These are phyloP conservation scores for Fundulus diaphanus DNA, from an alignment of 2,797 vertebrate genomes.

Conservation along the genomic window DNA sequence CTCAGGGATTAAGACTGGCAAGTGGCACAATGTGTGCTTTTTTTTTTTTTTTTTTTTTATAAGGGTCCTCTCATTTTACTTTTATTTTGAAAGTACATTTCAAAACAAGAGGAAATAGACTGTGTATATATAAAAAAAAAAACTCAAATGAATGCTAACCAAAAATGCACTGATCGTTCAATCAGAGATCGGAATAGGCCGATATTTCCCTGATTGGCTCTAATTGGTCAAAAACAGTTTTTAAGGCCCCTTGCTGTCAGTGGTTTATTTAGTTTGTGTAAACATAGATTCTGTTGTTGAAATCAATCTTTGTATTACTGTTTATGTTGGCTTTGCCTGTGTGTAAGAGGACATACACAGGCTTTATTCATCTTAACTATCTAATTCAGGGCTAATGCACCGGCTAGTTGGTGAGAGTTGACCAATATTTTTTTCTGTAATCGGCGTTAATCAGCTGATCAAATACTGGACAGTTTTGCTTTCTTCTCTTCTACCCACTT, in stretches of 20 bases:
- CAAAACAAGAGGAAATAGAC: conserved; percentile 49
- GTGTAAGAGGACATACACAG: background rate
- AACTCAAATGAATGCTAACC: conserved; percentile 47
- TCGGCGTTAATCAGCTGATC: background rate
- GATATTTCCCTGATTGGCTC: background rate
- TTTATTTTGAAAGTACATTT: conserved; percentile 69
- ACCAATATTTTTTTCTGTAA: background rate
- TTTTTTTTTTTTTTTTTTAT: conserved; percentile 14
- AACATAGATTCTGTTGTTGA: background rate
- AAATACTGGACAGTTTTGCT: background rate
- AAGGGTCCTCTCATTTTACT: conserved; percentile 64
- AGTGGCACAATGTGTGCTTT: conserved; percentile 80
- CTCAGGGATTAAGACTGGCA: conserved; percentile 78
- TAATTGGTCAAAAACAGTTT: background rate
- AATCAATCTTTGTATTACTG: background rate
- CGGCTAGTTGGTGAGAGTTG: background rate
- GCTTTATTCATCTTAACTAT: background rate
- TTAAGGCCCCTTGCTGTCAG: background rate
- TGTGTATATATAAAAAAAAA: conserved; percentile 37
- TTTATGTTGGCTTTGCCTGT: background rate
- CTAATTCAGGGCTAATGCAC: background rate
- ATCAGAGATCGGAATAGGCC: background rate
- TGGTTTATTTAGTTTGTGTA: background rate
- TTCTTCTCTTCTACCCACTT: background rate
- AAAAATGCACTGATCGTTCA: background rate